Evolutionary conservation across 2,113 vertebrate genomes (phyloP), one percentile per base, ranked within the genome.

Genomic region (Falco punctatus): DNA sequence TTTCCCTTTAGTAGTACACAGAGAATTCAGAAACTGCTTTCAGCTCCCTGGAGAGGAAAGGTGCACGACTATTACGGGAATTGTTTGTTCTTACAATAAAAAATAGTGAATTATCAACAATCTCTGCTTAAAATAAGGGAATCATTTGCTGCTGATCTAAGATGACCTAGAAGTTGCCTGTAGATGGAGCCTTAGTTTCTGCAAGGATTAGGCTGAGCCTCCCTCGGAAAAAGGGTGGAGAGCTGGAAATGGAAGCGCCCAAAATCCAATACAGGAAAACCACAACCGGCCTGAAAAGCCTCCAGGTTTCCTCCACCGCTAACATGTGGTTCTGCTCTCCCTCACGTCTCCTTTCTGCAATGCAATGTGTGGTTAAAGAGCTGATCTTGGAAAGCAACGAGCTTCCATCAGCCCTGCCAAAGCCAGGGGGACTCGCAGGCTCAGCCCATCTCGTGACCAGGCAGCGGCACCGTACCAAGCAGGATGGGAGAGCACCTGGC

Each of bases 141-240:
- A 92, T 82, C 23, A 5, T 81, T 64, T 91, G 81, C 81, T 16
- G 77, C 46, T 89, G 86, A 81, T 89, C 88, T 73, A 55, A 55
- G 49, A 54, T 54, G 84, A 94, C 92, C 94, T 52, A 62, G 38
- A 20, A 94, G 86, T 70, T 77, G 89, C 89, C 95, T 95, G 91
- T 72, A 96, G 96, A 91, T 70, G 95, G 87, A 96, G 94, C 89
- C 66, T 94, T 16, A 32, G 35, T 66, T 94, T 95, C 93, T 93
- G 88, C 90, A 92, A 59, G 81, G 90, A 93, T 77, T 52, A 40
- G 1, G 4, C 44, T 57, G 80, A 92, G 57, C 55, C 51, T 92
- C 51, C 75, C 71, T 81, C 11, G 0, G 28, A 78, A 90, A 78
- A 93, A 82, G 48, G 59, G 65, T 62, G 77, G 86, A 81, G 88